Evolutionary conservation across 92 coral and sea anemone genomes (phyloP).

Genomic region (Parazoanthus darwini): DNA sequence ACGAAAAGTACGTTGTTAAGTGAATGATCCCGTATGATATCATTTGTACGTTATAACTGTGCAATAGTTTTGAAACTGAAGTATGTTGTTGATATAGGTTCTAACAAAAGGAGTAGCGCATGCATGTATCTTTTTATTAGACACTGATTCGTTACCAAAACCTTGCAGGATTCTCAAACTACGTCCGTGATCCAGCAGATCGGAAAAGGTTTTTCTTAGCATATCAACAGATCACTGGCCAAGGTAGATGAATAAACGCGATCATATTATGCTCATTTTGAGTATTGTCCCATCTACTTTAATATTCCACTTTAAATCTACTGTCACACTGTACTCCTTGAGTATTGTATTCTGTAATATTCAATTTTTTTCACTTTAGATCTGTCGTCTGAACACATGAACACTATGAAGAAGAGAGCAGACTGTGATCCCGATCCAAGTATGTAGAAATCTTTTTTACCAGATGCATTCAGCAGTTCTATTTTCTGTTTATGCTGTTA

Average conservation of each 20-base stretch:
- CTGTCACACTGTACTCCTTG: neutral
- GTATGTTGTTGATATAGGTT: too few relatives aligned
- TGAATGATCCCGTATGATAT: too few relatives aligned
- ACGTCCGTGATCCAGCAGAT: constrained; percentile 71
- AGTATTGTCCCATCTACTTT: neutral
- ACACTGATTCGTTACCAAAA: neutral
- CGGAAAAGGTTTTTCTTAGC: constrained; percentile 68
- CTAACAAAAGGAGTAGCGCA: too few relatives aligned
- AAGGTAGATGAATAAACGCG: constrained; percentile 58
- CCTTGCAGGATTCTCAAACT: constrained; percentile 74
- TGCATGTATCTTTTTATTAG: neutral
- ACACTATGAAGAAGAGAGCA: constrained; percentile 11
- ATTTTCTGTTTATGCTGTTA: neutral
- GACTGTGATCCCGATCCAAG: constrained; percentile 17
- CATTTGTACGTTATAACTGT: too few relatives aligned
- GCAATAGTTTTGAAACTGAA: too few relatives aligned
- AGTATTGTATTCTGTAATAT: neutral
- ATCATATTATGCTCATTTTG: neutral
- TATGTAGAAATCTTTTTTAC: neutral
- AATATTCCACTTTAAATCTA: neutral
- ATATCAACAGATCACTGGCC: constrained; percentile 76
- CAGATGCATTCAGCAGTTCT: neutral
- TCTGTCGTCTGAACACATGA: neutral
- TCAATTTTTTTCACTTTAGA: neutral
- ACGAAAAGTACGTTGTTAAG: too few relatives aligned